Evolutionary conservation across 2,113 vertebrate species (phyloP).

Genomic region (Tauraco erythrolophus): DNA sequence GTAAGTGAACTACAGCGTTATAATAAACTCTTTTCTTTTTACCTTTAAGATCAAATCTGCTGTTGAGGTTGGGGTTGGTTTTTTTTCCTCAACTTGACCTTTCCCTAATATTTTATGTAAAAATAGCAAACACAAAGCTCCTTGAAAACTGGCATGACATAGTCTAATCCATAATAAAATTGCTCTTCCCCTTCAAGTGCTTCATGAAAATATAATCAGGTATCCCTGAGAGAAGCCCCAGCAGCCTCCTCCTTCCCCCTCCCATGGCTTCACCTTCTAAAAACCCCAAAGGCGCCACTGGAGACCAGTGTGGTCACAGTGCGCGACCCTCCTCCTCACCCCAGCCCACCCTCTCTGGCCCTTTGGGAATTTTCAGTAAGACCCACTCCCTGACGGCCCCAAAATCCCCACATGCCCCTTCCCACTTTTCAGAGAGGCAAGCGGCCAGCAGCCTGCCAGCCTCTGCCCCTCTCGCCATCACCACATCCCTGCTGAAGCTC

Average conservation of each 20-base stretch:
- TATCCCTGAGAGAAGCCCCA: not conserved
- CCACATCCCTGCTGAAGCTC: not conserved
- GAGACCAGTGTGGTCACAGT: fast-evolving
- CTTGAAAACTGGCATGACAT: not conserved
- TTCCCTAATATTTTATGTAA: not conserved
- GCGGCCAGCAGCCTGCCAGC: not conserved
- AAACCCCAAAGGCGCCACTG: not conserved
- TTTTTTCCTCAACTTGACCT: not conserved
- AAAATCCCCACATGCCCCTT: fast-evolving
- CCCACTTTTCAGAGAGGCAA: fast-evolving
- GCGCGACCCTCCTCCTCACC: not conserved
- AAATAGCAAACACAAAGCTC: not conserved
- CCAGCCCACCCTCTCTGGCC: not conserved
- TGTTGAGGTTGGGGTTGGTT: not conserved
- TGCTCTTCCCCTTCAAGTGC: not conserved
- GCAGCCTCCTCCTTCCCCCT: not conserved
- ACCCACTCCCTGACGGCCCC: not conserved
- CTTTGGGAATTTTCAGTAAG: not conserved
- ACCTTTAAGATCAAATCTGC: not conserved
- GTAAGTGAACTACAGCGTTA: not conserved
- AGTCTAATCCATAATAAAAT: not conserved
- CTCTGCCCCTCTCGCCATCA: not conserved
- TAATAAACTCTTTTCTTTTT: not conserved
- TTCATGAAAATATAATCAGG: not conserved
- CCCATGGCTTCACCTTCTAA: not conserved